Conservation (phyloP, 2,888 invertebrate species). For the Blastobasis adustella region DNA sequence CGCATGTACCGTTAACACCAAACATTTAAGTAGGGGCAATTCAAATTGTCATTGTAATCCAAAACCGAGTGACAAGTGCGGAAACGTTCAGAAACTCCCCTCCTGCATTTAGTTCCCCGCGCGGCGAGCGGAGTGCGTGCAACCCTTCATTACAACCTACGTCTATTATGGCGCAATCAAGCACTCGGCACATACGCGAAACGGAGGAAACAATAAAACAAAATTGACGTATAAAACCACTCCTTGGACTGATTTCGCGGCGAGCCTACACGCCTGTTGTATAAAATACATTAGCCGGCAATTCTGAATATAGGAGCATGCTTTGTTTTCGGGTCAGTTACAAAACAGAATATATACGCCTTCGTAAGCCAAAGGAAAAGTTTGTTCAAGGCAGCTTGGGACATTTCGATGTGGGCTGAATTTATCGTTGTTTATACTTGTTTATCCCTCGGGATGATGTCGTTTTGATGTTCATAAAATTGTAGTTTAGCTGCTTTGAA, state of each 20-base stretch:
- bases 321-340: conserved; percentile 22
- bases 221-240: conserved; percentile 67
- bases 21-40: conserved; percentile 33
- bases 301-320: conserved; percentile 28
- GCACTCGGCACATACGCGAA: conserved; percentile 66
- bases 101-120: conserved; percentile 52
- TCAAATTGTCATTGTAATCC: conserved; percentile 39
- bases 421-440: neutral
- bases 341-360: neutral
- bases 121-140: conserved; percentile 50
- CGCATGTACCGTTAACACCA: conserved; percentile 18
- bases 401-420: neutral
- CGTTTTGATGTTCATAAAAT: neutral
- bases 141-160: conserved; percentile 68
- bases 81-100: conserved; percentile 53
- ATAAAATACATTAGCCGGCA: conserved; percentile 45
- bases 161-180: conserved; percentile 68
- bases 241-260: conserved; percentile 53
- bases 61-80: conserved; percentile 48
- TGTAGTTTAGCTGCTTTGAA: too few relatives aligned
- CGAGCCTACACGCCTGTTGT: conserved; percentile 39
- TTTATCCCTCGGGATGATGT: neutral
- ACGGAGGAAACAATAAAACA: conserved; percentile 68
- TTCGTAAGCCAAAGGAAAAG: neutral
- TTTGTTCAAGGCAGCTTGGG: neutral